phyloP scores from a whole-genome alignment of 2,113 vertebrate species.

The Xiphophorus maculatus region DNA sequence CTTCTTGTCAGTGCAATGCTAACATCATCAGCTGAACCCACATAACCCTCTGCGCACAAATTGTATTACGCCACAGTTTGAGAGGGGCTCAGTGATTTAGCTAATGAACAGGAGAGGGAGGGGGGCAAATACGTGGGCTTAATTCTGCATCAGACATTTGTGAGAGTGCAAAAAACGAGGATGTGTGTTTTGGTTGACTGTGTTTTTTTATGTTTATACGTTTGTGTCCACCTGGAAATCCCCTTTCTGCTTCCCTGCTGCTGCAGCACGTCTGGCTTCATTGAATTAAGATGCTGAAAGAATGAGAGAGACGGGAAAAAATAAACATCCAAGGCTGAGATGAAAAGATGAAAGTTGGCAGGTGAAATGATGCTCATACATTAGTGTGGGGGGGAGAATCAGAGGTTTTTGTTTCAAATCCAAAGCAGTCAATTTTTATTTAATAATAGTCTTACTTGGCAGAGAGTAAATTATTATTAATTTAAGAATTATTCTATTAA shows the following conservation, averaged over 20 bases:
- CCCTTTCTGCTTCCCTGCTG: constrained; percentile 27
- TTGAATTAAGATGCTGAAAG: constrained; percentile 6
- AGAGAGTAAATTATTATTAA: constrained; percentile 24
- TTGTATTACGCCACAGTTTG: constrained; percentile 73
- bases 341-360: constrained; percentile 39
- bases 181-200: constrained; percentile 10
- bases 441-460: constrained; percentile 48
- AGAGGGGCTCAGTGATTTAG: constrained; percentile 68
- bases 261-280: constrained; percentile 37
- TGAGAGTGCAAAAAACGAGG: constrained; percentile 4
- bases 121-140: constrained; percentile 45
- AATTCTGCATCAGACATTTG: constrained; percentile 23
- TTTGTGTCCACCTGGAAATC: constrained; percentile 15
- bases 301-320: neutral
- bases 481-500: constrained; percentile 29
- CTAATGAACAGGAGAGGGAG: constrained; percentile 49
- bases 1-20: constrained; percentile 61
- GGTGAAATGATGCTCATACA: constrained; percentile 28
- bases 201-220: neutral
- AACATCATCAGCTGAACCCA: constrained; percentile 74
- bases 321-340: constrained; percentile 24
- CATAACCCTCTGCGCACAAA: constrained; percentile 77
- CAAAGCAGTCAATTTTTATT: constrained; percentile 36
- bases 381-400: constrained; percentile 20
- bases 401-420: constrained; percentile 28